Conservation (phyloP, 2,888 invertebrate genomes). For the Cistogaster globosa region DNA sequence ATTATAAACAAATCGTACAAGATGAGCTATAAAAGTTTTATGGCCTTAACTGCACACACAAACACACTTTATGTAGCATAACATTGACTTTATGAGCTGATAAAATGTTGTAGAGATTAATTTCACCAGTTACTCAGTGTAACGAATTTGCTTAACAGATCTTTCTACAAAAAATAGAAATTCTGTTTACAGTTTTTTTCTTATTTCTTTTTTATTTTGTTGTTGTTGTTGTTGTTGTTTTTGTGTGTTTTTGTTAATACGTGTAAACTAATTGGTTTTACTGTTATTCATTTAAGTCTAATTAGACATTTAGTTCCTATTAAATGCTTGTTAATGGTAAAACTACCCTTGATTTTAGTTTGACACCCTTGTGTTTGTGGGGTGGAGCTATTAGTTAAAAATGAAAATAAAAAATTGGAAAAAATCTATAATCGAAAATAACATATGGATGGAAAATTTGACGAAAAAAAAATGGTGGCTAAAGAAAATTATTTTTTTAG, state of each 20-base stretch:
- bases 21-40: conserved; percentile 26
- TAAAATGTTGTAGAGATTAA: background rate
- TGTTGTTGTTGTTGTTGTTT: too few relatives aligned
- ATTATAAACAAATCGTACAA: background rate
- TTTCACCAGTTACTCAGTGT: conserved; percentile 13
- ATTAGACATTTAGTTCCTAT: conserved; percentile 16
- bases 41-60: background rate
- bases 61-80: background rate
- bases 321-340: conserved; percentile 23
- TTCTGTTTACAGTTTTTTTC: background rate
- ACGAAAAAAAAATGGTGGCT: conserved; percentile 39
- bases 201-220: too few relatives aligned
- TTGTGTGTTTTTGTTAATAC: background rate
- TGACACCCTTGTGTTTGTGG: conserved; percentile 31
- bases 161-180: too few relatives aligned
- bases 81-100: too few relatives aligned
- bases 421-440: conserved; percentile 65
- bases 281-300: conserved; percentile 3
- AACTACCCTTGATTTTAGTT: conserved; percentile 38
- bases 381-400: conserved; percentile 38
- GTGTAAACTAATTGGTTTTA: conserved; percentile 22
- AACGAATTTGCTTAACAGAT: conserved; percentile 10
- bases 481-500: background rate
- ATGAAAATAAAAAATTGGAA: background rate
- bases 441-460: conserved; percentile 7